Evolutionary conservation across 2,113 vertebrate genomes (phyloP), one percentile per base, ranked within the genome.

Genomic region (Gasterosteus nipponicus): DNA sequence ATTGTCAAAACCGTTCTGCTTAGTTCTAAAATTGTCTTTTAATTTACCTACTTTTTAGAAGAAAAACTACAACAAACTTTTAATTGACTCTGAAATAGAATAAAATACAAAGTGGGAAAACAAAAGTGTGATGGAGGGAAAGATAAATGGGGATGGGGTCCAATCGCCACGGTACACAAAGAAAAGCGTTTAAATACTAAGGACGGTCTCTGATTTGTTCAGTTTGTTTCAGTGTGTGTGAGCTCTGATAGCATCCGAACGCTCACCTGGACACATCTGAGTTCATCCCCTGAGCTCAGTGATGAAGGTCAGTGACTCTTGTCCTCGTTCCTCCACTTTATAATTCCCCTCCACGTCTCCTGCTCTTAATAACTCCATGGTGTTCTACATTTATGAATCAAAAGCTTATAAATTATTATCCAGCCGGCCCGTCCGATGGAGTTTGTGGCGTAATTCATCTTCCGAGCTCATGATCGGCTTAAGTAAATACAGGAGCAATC

Each of bases 321-420:
- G 56, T 75, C 75, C 53, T 73, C 65, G 47, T 58, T 19, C 18
- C 33, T 78, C 71, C 60, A 63, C 5, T 83, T 83, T 81, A 33
- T 58, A 63, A 83, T 83, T 83, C 80, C 78, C 59, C 74, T 67
- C 75, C 75, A 75, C 11, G 70, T 77, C 77, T 73, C 47, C 35
- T 75, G 51, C 38, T 64, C 74, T 67, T 79, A 75, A 87, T 85
- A 87, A 87, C 74, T 87, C 77, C 61, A 38, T 5, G 22, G 71
- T 62, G 74, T 78, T 83, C 62, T 76, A 83, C 73, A 89, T 85
- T 70, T 85, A 71, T 57, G 77, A 89, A 84, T 80, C 72, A 65
- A 73, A 62, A 73, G 65, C 75, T 72, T 76, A 75, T 77, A 62
- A 87, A 89, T 87, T 44, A 70, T 82, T 61, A 75, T 83, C 75